Percentiles rank a stretch among this genome's conserved stretches.
Conservation (phyloP, 1,140 invertebrate genomes). For the Leptinotarsa undecemlineata region DNA sequence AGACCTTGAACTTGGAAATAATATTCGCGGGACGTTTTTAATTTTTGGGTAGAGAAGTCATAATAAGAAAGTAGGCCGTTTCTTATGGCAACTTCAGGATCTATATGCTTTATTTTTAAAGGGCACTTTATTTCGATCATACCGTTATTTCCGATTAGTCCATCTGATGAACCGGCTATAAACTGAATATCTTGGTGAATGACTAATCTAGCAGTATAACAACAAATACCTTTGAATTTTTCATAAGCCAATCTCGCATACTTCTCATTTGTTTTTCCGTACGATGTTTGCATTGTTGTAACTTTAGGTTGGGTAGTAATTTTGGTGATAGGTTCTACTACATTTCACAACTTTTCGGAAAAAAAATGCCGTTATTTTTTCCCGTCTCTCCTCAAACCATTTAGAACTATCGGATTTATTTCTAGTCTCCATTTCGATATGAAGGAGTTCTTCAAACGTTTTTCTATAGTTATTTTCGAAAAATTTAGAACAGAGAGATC, state of each 20-base stretch:
- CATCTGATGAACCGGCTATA: conserved; percentile 34
- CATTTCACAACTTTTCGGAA: conserved; percentile 24
- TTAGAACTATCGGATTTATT: conserved; percentile 5
- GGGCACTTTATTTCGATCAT: conserved; percentile 25
- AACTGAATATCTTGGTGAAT: conserved; percentile 20
- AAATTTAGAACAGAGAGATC: background rate
- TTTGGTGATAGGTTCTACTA: background rate
- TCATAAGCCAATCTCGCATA: conserved; percentile 12
- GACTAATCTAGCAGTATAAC: conserved; percentile 15
- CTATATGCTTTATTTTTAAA: too few species aligned
- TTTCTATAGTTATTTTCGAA: background rate
- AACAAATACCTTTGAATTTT: background rate
- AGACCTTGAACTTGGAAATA: too few species aligned
- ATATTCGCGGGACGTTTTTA: too few species aligned
- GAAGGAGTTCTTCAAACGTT: background rate
- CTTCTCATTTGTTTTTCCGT: conserved; percentile 14
- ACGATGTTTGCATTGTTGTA: background rate
- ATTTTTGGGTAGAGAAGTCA: too few species aligned
- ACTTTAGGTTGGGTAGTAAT: background rate
- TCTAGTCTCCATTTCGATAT: conserved; percentile 6
- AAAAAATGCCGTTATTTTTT: conserved; percentile 18
- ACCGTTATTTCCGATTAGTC: conserved; percentile 25
- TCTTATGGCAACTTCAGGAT: too few species aligned
- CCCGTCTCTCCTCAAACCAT: conserved; percentile 13
- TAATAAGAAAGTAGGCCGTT: too few species aligned